Percentiles rank a stretch among this genome's conserved stretches.
These are phyloP conservation scores for Panthera uncia DNA, from an alignment of 2,113 vertebrate genomes.

Conservation along the genomic window DNA sequence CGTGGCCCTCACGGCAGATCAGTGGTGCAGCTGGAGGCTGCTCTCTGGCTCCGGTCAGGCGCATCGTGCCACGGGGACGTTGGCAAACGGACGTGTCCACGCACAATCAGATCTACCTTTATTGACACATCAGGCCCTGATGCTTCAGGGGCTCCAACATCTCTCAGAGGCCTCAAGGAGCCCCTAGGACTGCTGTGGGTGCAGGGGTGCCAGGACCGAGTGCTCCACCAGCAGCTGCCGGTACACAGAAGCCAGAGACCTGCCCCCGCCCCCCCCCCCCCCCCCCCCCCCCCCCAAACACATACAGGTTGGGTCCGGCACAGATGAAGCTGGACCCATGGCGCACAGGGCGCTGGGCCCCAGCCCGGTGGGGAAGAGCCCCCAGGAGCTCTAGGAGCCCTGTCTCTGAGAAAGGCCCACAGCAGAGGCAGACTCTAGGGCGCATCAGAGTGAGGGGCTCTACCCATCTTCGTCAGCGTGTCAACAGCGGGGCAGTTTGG, in stretches of 20 bases:
- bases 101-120: constrained; percentile 19
- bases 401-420: not conserved
- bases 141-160: not conserved
- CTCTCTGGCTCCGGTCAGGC: not conserved
- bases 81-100: not conserved
- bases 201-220: not conserved
- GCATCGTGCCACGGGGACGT: not conserved
- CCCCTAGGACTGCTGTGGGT: not conserved
- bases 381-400: not conserved
- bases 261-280: too few relatives aligned
- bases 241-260: not conserved
- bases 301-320: not conserved
- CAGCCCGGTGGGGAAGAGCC: not conserved
- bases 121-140: not conserved
- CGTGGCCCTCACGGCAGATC: not conserved
- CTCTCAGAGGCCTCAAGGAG: not conserved
- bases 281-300: too few relatives aligned
- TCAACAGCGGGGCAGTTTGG: accelerated
- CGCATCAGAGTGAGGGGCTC: not conserved
- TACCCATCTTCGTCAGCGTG: not conserved
- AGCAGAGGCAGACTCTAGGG: not conserved
- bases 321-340: not conserved
- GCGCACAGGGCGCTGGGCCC: not conserved
- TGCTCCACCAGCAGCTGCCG: not conserved
- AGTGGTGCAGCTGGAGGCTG: not conserved